phyloP scores from a whole-genome alignment of 2,797 vertebrate species.

The Adrianichthys oophorus region DNA sequence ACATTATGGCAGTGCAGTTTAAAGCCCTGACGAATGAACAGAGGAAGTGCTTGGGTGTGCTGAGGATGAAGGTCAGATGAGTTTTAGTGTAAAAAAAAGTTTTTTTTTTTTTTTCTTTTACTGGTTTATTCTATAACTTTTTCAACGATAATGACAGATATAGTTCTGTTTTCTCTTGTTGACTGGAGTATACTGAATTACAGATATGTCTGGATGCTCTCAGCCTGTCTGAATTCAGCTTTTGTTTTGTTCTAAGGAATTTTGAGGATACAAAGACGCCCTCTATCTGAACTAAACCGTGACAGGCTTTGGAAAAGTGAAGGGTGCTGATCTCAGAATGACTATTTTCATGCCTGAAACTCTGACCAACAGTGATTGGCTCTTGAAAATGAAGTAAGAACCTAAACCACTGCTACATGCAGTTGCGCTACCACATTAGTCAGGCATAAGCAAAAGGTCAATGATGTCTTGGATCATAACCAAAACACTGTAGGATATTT shows the following conservation, averaged over 20 bases:
- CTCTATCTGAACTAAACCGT: constrained; percentile 33
- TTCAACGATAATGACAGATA: background rate
- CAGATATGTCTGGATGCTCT: constrained; percentile 23
- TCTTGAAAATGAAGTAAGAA: constrained; percentile 8
- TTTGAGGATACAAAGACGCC: constrained; percentile 65
- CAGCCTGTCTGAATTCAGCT: constrained; percentile 41
- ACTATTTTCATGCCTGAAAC: constrained; percentile 18
- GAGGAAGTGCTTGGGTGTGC: constrained; percentile 15
- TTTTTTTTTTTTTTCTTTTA: constrained; percentile 7
- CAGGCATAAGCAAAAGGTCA: background rate
- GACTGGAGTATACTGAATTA: constrained; percentile 16
- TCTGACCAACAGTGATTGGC: constrained; percentile 9
- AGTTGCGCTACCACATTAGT: background rate
- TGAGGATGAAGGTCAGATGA: background rate
- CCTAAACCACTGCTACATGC: background rate
- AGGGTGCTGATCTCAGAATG: constrained; percentile 27
- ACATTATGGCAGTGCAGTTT: background rate
- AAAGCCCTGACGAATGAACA: background rate
- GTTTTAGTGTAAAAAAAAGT: background rate
- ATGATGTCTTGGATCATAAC: background rate
- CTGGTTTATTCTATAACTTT: background rate
- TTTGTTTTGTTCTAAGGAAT: constrained; percentile 58
- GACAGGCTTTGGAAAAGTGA: constrained; percentile 18
- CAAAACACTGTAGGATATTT: no score
- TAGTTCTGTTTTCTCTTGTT: background rate